Percentiles rank a stretch among this genome's conserved stretches.
These are phyloP conservation scores for Pantherophis vulpinus DNA, from an alignment of 2,797 vertebrate species.

Conservation along the genomic window DNA sequence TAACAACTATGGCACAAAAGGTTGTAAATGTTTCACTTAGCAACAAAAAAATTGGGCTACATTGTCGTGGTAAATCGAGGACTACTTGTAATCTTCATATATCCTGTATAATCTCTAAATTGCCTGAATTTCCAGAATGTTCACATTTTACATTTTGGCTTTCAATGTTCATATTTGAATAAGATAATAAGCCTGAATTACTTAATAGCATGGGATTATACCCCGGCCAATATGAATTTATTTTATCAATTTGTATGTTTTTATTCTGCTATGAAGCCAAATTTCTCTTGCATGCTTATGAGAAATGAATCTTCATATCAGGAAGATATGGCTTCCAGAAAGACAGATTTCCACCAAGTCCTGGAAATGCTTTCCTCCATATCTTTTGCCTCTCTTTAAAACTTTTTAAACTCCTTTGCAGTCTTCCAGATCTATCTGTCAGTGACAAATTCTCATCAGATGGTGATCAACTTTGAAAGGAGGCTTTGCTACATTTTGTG, in stretches of 20 bases:
- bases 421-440: neutral
- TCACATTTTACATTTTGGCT: neutral
- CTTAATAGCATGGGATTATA: neutral
- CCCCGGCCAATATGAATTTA: neutral
- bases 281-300: neutral
- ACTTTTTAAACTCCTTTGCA: neutral
- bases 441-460: neutral
- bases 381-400: neutral
- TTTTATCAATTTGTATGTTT: neutral
- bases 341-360: neutral
- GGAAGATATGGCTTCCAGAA: neutral
- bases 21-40: too few species aligned
- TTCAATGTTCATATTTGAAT: neutral
- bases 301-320: neutral
- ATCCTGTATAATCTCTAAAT: neutral
- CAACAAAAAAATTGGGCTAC: too few species aligned
- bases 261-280: neutral
- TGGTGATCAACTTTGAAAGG: neutral
- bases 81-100: neutral
- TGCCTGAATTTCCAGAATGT: neutral
- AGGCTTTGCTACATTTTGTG: neutral
- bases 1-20: too few species aligned
- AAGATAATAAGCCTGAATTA: neutral
- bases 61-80: too few species aligned
- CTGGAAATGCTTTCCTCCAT: neutral